A percentile compares a stretch with the other conserved stretches of the same genome.
Conservation (phyloP, 2,888 invertebrate species). For the Caenorhabditis becei region DNA sequence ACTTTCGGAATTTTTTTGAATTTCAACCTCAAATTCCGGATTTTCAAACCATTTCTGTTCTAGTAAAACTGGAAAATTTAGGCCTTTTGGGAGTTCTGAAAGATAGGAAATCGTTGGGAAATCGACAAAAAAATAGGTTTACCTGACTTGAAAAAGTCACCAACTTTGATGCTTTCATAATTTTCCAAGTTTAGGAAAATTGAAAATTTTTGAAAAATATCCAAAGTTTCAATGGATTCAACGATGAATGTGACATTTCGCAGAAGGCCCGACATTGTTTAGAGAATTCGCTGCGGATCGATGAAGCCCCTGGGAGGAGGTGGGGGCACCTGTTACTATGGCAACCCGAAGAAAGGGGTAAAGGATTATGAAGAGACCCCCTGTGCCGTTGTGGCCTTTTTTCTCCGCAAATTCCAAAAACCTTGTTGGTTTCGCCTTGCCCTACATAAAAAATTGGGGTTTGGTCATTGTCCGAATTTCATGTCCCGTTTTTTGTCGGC, state of each 20-base stretch:
- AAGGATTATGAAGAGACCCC: too few relatives aligned
- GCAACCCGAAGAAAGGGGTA: too few relatives aligned
- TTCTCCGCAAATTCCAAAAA: too few relatives aligned
- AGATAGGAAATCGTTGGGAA: background rate
- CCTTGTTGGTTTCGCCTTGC: too few relatives aligned
- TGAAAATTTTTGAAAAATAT: constrained; percentile 45
- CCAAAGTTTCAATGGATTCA: constrained; percentile 24
- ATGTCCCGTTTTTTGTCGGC: too few relatives aligned
- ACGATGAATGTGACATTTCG: constrained; percentile 46
- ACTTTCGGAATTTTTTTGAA: constrained; percentile 14
- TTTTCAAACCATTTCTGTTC: constrained; percentile 27
- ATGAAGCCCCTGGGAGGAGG: too few relatives aligned
- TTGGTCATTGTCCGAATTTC: too few relatives aligned
- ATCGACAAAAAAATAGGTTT: background rate
- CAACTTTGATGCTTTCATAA: constrained; percentile 44
- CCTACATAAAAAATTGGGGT: too few relatives aligned
- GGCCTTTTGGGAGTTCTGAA: constrained; percentile 45
- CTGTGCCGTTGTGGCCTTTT: too few relatives aligned
- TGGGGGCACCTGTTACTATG: constrained; percentile 12
- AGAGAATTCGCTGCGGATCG: background rate
- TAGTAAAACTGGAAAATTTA: constrained; percentile 34
- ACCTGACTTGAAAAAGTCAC: constrained; percentile 35
- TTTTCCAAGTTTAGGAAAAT: constrained; percentile 48
- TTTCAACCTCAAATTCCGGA: constrained; percentile 52
- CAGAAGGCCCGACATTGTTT: constrained; percentile 13